A percentile compares a stretch with the other conserved stretches of the same genome.
Evolutionary conservation across 2,797 vertebrate genomes (phyloP).

Genomic region (Triplophysa bombifrons): DNA sequence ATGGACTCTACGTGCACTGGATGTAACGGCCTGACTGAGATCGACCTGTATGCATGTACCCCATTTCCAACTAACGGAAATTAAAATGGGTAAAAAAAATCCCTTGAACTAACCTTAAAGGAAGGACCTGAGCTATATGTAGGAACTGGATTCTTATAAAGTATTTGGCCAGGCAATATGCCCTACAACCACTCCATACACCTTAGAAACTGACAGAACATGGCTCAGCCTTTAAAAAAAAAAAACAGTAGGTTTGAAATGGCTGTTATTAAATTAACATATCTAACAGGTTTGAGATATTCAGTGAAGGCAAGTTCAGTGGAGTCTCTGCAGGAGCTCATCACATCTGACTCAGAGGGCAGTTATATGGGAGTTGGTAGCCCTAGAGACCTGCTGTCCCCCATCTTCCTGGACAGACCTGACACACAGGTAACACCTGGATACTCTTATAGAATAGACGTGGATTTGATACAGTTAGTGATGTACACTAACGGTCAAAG

Average conservation of each 20-base stretch:
- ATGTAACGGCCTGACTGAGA: too few species aligned
- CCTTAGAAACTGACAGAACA: too few species aligned
- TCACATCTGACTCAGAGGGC: conserved; percentile 96
- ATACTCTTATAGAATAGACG: neutral
- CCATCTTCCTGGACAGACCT: conserved; percentile 81
- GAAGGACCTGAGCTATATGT: too few species aligned
- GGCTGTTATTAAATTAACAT: neutral
- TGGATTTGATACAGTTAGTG: neutral
- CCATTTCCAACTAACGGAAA: too few species aligned
- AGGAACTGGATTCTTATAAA: too few species aligned
- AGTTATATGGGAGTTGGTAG: conserved; percentile 88
- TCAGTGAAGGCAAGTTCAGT: conserved; percentile 84
- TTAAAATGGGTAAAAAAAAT: too few species aligned
- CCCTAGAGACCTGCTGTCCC: conserved; percentile 90
- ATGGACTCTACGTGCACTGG: too few species aligned
- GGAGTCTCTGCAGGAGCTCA: conserved; percentile 93
- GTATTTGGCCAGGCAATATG: too few species aligned
- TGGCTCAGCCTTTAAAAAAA: too few species aligned
- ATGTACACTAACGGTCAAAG: neutral
- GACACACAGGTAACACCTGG: conserved; percentile 72
- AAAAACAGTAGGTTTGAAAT: neutral
- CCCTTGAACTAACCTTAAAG: too few species aligned
- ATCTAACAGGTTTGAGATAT: conserved; percentile 18
- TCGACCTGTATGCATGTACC: too few species aligned
- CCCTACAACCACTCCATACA: too few species aligned